phyloP scores from a whole-genome alignment of 2,888 invertebrate genomes.

The Nomada lathburiana region DNA sequence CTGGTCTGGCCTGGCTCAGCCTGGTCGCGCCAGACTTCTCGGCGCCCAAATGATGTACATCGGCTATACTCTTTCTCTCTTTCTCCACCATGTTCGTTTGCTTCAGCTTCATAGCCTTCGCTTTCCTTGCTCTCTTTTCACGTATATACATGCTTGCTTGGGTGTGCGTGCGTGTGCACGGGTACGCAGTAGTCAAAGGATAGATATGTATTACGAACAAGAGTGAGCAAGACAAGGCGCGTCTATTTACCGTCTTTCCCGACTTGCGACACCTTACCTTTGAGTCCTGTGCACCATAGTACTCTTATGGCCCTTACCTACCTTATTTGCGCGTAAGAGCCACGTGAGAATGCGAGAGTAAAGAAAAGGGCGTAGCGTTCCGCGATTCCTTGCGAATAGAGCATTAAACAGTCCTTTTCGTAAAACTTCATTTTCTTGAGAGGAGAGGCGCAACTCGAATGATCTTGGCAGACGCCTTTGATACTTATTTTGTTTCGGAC shows the following conservation, averaged over 20 bases:
- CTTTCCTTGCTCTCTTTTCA: constrained; percentile 65
- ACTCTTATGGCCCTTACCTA: constrained; percentile 52
- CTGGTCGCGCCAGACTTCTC: constrained; percentile 83
- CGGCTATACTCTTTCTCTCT: constrained; percentile 71
- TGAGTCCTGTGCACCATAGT: constrained; percentile 20
- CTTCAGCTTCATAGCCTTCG: constrained; percentile 57
- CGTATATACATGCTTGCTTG: not conserved
- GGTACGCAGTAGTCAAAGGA: constrained; percentile 29
- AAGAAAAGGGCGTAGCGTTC: constrained; percentile 43
- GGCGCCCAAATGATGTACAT: constrained; percentile 83
- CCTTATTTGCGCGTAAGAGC: constrained; percentile 36
- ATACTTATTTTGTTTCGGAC: constrained; percentile 23
- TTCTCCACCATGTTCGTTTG: constrained; percentile 40
- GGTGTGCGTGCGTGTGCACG: not conserved
- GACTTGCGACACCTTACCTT: constrained; percentile 59
- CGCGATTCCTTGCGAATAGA: constrained; percentile 44
- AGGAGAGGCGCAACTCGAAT: constrained; percentile 28
- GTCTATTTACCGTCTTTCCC: constrained; percentile 56
- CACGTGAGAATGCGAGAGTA: constrained; percentile 40
- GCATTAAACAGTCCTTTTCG: constrained; percentile 33
- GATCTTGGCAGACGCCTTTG: constrained; percentile 48
- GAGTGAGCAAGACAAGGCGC: constrained; percentile 49
- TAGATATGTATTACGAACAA: constrained; percentile 28
- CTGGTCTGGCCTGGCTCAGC: constrained; percentile 73
- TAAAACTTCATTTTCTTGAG: constrained; percentile 8